Conservation (phyloP, 2,888 invertebrate genomes). For the Tolmerus cingulatus region DNA sequence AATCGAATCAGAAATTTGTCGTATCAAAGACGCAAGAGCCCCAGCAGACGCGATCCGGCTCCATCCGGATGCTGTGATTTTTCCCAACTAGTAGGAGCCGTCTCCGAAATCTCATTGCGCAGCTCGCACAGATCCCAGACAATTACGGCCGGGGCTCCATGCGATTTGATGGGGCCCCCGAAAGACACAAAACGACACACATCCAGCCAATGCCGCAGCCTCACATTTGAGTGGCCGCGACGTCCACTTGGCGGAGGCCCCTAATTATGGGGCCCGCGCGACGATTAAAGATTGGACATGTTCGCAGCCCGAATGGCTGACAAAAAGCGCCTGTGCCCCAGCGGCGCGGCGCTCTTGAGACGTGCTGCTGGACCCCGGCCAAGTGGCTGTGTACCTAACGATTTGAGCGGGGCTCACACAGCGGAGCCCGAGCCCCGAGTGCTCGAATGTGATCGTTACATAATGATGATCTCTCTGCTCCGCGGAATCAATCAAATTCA, state of each 20-base stretch:
- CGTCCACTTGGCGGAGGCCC: conserved; percentile 17
- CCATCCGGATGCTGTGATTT: not conserved
- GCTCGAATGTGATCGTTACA: conserved; percentile 28
- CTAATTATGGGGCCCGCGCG: conserved; percentile 24
- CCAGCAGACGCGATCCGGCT: not conserved
- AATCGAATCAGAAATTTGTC: conserved; percentile 21
- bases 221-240: conserved; percentile 37
- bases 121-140: conserved; percentile 11
- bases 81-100: conserved; percentile 26
- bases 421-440: not conserved
- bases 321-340: conserved; percentile 19
- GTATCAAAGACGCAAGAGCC: conserved; percentile 9
- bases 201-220: conserved; percentile 37
- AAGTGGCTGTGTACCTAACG: conserved; percentile 4
- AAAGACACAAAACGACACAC: conserved; percentile 37
- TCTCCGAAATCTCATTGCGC: conserved; percentile 16
- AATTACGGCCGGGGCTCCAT: not conserved
- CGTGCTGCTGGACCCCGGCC: not conserved
- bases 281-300: conserved; percentile 44
- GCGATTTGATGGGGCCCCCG: conserved; percentile 20
- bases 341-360: not conserved
- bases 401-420: not conserved
- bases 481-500: conserved; percentile 41
- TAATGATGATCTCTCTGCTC: conserved; percentile 25
- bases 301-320: conserved; percentile 19